Base-by-base conservation (phyloP, 64 coral and sea anemone genomes). In the Pocillopora damicornis region DNA sequence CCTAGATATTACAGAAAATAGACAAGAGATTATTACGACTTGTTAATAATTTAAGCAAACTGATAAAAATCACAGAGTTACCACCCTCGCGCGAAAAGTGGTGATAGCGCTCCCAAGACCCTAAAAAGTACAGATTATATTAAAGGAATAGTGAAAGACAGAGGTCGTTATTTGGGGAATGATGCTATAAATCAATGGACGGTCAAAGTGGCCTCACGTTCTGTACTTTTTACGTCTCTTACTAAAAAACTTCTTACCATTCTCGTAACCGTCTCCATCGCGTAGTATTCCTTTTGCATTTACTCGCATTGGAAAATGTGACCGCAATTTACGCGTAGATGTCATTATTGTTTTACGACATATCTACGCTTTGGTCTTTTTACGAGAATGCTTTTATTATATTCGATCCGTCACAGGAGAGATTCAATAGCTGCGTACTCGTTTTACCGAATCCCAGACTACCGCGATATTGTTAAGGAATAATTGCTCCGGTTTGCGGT, bases 21-120 rank as follows among this genome's bases (percentile, higher is more conserved):
- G 42, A 72, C 81, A 73, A 85, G 25, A 81, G 60, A 59, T 10
- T 81, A 59, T 37, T 81, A 79, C 13, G 22, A 79, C 77, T 25
- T 79, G 77, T 63, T 81, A 81, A 81, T 63, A 81, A 81, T 81
- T 81, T 81, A 61, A 63, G 60, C 79, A 81, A 81, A 81, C 26
- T 81, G 26, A 36, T 26, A 17, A 36, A 81, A 81, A 81, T 77
- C 30, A 9, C n/a, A n/a, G 17, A 12, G 75, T 51, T 63, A 56
- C 56, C n/a, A 30, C 14, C 13, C 20, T 10, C 51, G 58, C 38
- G 58, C 38, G 23, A 59, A 60, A 51, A 60, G 2, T 79, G 22
- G 57, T 13, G 77, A 58, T 26, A 13, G n/a, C 5, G 11, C 67
- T 71, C 7, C 11, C 4, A 11, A 25, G 1, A 71, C 18, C 22